Evolutionary conservation across 2,113 vertebrate species (phyloP).

Genomic region (Chrysochloris asiatica): DNA sequence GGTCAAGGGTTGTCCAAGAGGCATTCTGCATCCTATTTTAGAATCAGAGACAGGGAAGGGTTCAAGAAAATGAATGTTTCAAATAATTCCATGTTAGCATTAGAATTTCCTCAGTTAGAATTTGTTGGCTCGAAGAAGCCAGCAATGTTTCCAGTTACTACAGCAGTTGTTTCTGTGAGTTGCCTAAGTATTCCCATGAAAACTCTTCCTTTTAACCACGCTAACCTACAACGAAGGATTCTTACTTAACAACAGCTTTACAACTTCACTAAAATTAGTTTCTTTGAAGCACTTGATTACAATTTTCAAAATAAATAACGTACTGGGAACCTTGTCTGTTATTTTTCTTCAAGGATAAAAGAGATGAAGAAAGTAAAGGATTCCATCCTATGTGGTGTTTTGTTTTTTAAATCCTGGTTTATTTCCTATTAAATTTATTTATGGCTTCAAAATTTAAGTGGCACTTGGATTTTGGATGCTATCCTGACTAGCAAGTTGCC

Average conservation of each 20-base stretch:
- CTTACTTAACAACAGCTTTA: neutral
- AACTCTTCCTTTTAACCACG: conserved; percentile 54
- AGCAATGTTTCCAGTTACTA: conserved; percentile 51
- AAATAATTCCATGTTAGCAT: neutral
- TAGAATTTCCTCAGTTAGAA: neutral
- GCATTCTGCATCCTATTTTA: conserved; percentile 16
- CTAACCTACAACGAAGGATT: conserved; percentile 63
- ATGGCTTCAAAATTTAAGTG: conserved; percentile 83
- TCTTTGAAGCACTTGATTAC: conserved; percentile 58
- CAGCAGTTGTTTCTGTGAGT: conserved; percentile 20
- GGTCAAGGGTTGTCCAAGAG: conserved; percentile 1
- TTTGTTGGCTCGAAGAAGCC: neutral
- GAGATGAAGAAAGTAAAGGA: conserved; percentile 72
- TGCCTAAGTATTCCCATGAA: conserved; percentile 63
- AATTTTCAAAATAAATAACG: conserved; percentile 38
- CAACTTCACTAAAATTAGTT: conserved; percentile 51
- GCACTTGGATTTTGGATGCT: conserved; percentile 72
- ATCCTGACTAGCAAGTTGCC: conserved; percentile 63
- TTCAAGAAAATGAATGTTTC: conserved; percentile 44
- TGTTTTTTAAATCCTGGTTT: conserved; percentile 60
- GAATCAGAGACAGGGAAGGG: conserved; percentile 45
- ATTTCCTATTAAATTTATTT: conserved; percentile 72
- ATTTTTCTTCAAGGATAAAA: conserved; percentile 75
- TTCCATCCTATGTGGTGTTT: conserved; percentile 6
- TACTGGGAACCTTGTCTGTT: conserved; percentile 69